A percentile compares a stretch with the other conserved stretches of the same genome.
These are phyloP conservation scores for Microtus oregoni DNA, from an alignment of 2,113 vertebrate genomes.

Conservation along the genomic window DNA sequence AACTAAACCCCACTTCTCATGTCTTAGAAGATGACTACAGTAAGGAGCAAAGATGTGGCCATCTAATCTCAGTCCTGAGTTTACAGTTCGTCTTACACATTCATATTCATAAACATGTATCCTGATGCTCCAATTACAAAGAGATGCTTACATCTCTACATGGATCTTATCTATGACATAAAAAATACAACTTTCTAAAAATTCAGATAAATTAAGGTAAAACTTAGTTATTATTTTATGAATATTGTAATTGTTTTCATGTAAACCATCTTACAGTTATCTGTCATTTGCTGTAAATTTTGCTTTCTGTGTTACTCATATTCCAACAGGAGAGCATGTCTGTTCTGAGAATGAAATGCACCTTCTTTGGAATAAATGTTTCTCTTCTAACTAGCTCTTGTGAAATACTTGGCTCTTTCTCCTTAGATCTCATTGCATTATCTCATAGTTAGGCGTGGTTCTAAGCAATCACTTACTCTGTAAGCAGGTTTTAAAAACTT, in stretches of 20 bases:
- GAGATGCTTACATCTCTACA: neutral
- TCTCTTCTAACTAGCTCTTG: constrained; percentile 34
- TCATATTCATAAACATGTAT: neutral
- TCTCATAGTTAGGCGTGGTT: constrained; percentile 73
- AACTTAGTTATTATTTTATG: neutral
- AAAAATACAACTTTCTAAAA: neutral
- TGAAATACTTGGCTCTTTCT: constrained; percentile 65
- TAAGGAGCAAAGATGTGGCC: neutral
- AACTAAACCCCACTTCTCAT: neutral
- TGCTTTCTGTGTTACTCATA: neutral
- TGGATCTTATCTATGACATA: neutral
- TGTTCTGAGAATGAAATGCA: constrained; percentile 22
- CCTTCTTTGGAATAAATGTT: neutral
- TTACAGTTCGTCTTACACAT: neutral
- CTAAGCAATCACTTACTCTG: constrained; percentile 55
- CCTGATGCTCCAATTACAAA: neutral
- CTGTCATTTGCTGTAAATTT: neutral
- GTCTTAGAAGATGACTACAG: neutral
- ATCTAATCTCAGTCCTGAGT: neutral
- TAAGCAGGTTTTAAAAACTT: constrained; percentile 4
- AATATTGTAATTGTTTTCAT: neutral
- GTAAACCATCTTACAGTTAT: neutral
- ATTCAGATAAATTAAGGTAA: neutral
- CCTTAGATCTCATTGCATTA: constrained; percentile 36
- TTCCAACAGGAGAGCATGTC: neutral